Base-by-base conservation (phyloP, 2,888 invertebrate species). In the Exephanes ischioxanthus region DNA sequence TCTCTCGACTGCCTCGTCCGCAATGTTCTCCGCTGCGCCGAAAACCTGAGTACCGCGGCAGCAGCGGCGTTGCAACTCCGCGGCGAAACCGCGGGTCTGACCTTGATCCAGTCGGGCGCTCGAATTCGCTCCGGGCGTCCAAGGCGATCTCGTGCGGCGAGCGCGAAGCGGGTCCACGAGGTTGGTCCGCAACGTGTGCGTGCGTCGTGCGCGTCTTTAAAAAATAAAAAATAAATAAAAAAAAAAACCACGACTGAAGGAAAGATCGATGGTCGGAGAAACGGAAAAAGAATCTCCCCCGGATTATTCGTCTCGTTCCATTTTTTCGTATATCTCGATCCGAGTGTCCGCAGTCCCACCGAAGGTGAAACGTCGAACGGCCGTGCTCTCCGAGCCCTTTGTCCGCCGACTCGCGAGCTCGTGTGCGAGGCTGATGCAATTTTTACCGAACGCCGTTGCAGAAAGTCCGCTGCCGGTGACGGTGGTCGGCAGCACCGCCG, bases 401-500 rank as follows among this genome's bases (percentile, higher is more conserved):
- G 85, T 79, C 45, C 67, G 16, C 51, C 70, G 37, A 41, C 48
- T 41, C 68, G 51, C 51, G 26, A 3, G 16, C 55, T 48, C 53
- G 66, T 37, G 48, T 22, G 63, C 76, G 58, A 53, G 84, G 87
- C 87, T 86, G 87, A 87, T 87, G 87, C 87, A 88, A 88, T 88
- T 88, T 84, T 83, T 73, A 79, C 81, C 76, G 30, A 53, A 67
- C 55, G 26, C 55, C 48, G 55, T 48, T 26, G 45, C 41, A 73
- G 71, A 55, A 72, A 55, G 41, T 22, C 45, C 22, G 22, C 22
- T 22, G 22, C 55, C 55, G 72, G 26, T 26, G 30, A n/a, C 41
- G 45, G 9, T 26, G 19, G 9, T 14, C 58, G 7, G 58, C 58
- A n/a, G 58, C 26, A 26, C 26, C 14, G 58, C 22, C 58, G 58